phyloP scores from a whole-genome alignment of 30 jellyfish, hydroid and myxozoan species.

The Turritopsis dohrnii region DNA sequence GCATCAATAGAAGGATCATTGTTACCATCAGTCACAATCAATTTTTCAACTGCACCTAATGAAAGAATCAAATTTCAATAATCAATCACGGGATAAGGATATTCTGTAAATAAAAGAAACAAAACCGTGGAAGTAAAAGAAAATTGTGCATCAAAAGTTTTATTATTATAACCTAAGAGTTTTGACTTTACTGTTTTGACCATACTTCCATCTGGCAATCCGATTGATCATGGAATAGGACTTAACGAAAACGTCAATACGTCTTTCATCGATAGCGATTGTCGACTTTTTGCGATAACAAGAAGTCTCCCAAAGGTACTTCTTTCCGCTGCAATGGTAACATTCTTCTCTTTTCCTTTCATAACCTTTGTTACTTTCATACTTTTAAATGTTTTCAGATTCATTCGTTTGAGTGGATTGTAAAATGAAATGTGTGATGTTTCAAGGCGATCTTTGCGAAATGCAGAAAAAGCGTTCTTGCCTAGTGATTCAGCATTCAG shows the following conservation, averaged over 20 bases:
- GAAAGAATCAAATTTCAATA: no score
- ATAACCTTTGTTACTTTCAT: conserved; percentile 25
- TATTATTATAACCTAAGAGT: conserved; percentile 16
- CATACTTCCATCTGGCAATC: conserved; percentile 42
- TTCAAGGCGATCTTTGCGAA: conserved; percentile 15
- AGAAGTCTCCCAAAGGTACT: neutral
- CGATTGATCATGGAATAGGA: conserved; percentile 51
- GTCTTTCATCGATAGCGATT: neutral
- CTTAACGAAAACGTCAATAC: conserved; percentile 32
- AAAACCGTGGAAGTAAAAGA: no score
- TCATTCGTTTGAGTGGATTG: conserved; percentile 17
- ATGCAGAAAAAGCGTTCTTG: no score
- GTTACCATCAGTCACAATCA: no score
- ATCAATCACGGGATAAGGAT: no score
- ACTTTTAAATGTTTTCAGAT: conserved; percentile 21
- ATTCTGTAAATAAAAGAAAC: no score
- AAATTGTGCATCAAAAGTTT: no score
- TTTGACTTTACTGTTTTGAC: conserved; percentile 42
- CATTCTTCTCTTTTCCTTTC: conserved; percentile 27
- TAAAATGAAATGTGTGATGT: conserved; percentile 8
- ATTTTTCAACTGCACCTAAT: no score
- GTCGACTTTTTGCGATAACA: neutral
- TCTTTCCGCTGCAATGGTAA: neutral
- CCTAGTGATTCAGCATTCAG: neutral
- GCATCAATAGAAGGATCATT: no score